phyloP scores from a whole-genome alignment of 2,888 invertebrate species.

The Scaptomyza parva region DNA sequence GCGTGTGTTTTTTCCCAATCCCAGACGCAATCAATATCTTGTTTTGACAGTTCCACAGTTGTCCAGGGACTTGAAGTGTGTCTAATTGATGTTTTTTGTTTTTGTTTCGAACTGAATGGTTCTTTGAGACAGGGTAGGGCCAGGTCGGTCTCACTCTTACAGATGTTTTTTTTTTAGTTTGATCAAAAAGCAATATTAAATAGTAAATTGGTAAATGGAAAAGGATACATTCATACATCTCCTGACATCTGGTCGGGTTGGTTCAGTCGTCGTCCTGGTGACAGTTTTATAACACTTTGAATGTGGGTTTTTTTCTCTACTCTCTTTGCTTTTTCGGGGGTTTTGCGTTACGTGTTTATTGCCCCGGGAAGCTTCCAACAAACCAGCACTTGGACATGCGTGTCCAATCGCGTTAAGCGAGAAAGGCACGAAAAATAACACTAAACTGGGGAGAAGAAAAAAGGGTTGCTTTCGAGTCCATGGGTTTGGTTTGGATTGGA shows the following conservation, averaged over 20 bases:
- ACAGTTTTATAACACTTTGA: conserved; percentile 76
- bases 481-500: neutral
- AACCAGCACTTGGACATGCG: conserved; percentile 75
- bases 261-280: conserved; percentile 72
- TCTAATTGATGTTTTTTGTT: conserved; percentile 66
- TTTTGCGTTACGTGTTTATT: conserved; percentile 74
- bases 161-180: conserved; percentile 44
- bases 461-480: conserved; percentile 71
- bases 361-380: conserved; percentile 45
- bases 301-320: conserved; percentile 38
- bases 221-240: conserved; percentile 18
- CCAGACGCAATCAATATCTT: conserved; percentile 76
- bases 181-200: conserved; percentile 65
- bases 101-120: conserved; percentile 12
- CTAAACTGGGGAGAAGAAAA: conserved; percentile 21
- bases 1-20: conserved; percentile 31
- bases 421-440: conserved; percentile 6
- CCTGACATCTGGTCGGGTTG: conserved; percentile 64
- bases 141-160: conserved; percentile 1
- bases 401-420: conserved; percentile 80
- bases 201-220: neutral
- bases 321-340: conserved; percentile 5
- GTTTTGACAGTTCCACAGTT: conserved; percentile 76
- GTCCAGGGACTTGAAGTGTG: conserved; percentile 70
- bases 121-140: conserved; percentile 6